Conservation (phyloP, 2,797 vertebrate species). For the Sebastes alutus region DNA sequence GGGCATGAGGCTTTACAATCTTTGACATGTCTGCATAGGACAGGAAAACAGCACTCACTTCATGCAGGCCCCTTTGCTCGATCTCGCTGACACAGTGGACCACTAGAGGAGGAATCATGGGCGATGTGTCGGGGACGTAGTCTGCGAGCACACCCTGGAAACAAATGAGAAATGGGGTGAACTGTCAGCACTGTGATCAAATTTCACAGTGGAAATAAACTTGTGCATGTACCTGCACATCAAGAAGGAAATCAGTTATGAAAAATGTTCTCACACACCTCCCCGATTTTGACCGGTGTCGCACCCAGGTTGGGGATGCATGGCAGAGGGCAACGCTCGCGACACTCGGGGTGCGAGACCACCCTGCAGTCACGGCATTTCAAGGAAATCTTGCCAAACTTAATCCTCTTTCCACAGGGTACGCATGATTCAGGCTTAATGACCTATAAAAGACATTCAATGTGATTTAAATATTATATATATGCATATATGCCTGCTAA, state of each 20-base stretch:
- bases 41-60: conserved; percentile 80
- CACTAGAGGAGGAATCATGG: conserved; percentile 95
- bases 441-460: conserved; percentile 79
- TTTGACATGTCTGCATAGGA: background rate
- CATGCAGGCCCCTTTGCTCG: conserved; percentile 92
- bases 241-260: background rate
- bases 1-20: background rate
- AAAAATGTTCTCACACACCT: conserved; percentile 76
- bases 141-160: conserved; percentile 90
- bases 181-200: background rate
- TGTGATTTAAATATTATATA: background rate
- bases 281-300: conserved; percentile 90
- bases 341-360: conserved; percentile 93
- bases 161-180: background rate
- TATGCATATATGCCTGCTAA: too few relatives aligned
- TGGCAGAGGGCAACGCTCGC: conserved; percentile 93
- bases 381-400: conserved; percentile 95
- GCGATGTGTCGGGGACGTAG: conserved; percentile 88
- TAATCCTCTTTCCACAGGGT: conserved; percentile 96
- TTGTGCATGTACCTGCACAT: background rate
- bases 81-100: conserved; percentile 97
- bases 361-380: conserved; percentile 96
- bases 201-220: too few relatives aligned
- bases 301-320: conserved; percentile 89
- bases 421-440: conserved; percentile 98